Base-by-base conservation (phyloP, 2,888 invertebrate species). In the Conus canariensis region DNA sequence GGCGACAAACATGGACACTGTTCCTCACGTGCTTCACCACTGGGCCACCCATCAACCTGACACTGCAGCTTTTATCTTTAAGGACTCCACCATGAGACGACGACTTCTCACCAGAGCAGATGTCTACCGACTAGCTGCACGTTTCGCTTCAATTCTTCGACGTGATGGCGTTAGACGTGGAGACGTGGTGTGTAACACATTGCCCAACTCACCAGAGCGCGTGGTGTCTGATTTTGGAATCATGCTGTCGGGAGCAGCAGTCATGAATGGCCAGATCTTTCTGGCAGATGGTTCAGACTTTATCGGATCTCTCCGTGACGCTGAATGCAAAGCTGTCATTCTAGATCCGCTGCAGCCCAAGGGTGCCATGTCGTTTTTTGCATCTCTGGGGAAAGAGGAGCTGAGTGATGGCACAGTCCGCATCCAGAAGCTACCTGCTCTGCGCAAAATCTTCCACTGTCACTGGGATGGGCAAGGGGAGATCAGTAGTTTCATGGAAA, bases 221-320 rank as follows among this genome's bases (percentile, higher is more conserved):
- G 64, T 91, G 67, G 58, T 91, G 58, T 80, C 91, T 10, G 91
- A 91, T 30, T 58, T 91, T n/a, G 90, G 91, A 6, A 82, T 85
- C 16, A 83, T 90, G 30, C 10, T 91, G 88, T 89, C 91, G 9
- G 91, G 91, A n/a, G 90, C 90, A 16, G 60, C 89, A 9, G 56
- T 70, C 25, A 59, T 90, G 10, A 91, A 91, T 56, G 82, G 83
- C 56, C 87, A 89, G 91, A 87, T 91, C 14, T 80, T 91, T 10
- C 90, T 90, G 12, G 82, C 91, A 30, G 92, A 92, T 88, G 92
- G 91, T 0, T 88, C 85, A 14, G 92, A 92, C 70, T 90, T 92
- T 80, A 16, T 90, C 7, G 88, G 88, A 30, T 82, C 90, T 30
- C 83, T 91, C 67, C 86, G 56, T n/a, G 74, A 64, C 9, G 67